Evolutionary conservation across 1,140 invertebrate species (phyloP).

Genomic region (Meloidogyne chitwoodi): DNA sequence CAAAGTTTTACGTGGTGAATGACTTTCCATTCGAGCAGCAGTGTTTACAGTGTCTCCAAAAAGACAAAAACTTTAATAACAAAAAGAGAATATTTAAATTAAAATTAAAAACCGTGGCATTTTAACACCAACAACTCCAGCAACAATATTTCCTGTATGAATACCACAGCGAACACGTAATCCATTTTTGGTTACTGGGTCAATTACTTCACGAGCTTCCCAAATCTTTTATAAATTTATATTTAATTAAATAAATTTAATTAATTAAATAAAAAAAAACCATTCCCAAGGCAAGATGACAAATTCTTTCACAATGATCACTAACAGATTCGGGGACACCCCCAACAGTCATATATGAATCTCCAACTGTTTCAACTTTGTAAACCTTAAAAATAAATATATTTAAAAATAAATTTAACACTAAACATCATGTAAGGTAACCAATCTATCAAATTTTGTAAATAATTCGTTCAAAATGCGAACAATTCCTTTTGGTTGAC

Average conservation of each 20-base stretch:
- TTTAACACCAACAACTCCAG: conserved; percentile 64
- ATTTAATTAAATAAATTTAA: neutral
- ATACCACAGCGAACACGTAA: conserved; percentile 51
- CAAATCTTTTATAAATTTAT: too few relatives aligned
- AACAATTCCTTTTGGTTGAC: conserved; percentile 69
- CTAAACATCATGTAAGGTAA: conserved; percentile 47
- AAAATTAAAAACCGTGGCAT: conserved; percentile 61
- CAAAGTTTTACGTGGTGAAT: conserved; percentile 36
- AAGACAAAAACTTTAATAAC: conserved; percentile 63
- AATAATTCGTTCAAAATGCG: conserved; percentile 92
- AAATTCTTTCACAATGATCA: conserved; percentile 86
- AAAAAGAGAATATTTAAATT: neutral
- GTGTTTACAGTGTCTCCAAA: conserved; percentile 74
- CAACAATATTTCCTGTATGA: conserved; percentile 58
- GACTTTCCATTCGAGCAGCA: conserved; percentile 59
- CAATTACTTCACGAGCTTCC: conserved; percentile 55
- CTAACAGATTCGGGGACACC: conserved; percentile 86
- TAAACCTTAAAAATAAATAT: conserved; percentile 25
- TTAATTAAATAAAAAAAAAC: neutral
- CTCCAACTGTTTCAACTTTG: conserved; percentile 97
- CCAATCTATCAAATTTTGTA: conserved; percentile 77
- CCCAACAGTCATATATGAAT: conserved; percentile 98
- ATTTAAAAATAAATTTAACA: neutral
- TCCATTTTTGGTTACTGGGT: conserved; percentile 48
- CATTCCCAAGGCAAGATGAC: conserved; percentile 66